These are phyloP conservation scores for Microcebus jonahi DNA, from an alignment of 2,113 vertebrate species.

Conservation along the genomic window DNA sequence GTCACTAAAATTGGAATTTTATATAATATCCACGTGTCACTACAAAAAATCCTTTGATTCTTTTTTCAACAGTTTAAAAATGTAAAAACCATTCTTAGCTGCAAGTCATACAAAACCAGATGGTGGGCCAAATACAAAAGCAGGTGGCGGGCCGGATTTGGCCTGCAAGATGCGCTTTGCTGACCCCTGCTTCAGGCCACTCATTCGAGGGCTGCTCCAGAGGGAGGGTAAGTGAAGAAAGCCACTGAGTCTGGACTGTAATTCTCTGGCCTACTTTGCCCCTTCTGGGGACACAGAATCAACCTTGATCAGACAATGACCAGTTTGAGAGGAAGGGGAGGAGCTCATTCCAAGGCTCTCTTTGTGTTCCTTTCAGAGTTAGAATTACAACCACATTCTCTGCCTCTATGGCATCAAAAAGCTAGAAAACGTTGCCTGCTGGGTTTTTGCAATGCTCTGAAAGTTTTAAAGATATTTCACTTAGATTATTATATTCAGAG, in stretches of 20 bases:
- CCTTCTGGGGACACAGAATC: neutral
- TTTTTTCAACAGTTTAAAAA: conserved; percentile 20
- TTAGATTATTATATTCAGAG: neutral
- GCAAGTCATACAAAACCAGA: neutral
- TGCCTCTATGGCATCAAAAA: neutral
- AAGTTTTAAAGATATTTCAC: neutral
- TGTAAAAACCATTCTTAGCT: neutral
- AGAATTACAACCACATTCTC: neutral
- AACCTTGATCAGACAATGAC: neutral
- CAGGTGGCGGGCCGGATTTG: neutral
- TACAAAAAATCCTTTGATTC: neutral
- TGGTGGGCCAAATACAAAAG: neutral
- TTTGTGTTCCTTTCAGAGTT: neutral
- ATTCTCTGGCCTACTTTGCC: neutral
- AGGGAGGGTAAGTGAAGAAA: neutral
- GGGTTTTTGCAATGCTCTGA: neutral
- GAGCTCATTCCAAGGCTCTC: neutral
- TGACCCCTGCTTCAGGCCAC: neutral
- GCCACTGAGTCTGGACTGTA: neutral
- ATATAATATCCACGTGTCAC: neutral
- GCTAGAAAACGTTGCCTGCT: neutral
- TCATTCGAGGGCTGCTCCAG: neutral
- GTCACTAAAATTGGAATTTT: conserved; percentile 7
- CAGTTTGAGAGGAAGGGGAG: neutral
- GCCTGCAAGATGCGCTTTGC: neutral